These are phyloP conservation scores for Aleadryas rufinucha DNA, from an alignment of 2,113 vertebrate species.

Conservation along the genomic window DNA sequence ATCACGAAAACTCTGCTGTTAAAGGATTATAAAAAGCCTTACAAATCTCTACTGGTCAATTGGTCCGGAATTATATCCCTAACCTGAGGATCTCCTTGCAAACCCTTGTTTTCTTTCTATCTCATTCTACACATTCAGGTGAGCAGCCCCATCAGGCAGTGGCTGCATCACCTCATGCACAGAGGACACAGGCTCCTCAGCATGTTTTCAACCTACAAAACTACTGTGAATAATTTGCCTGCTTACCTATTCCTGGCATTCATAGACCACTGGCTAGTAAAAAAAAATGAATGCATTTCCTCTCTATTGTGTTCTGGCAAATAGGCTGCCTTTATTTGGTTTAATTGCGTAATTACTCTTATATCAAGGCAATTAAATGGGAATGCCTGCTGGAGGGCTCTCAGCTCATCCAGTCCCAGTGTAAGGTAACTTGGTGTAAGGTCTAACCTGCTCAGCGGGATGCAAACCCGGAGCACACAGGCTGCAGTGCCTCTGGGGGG, in stretches of 20 bases:
- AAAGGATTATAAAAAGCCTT: slow-evolving; percentile 60
- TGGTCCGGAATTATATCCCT: slow-evolving; percentile 48
- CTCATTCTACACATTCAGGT: neutral
- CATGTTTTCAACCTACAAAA: neutral
- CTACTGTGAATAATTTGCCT: neutral
- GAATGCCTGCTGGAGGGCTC: neutral
- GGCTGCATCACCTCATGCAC: neutral
- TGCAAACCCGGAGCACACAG: neutral
- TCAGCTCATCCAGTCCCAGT: neutral
- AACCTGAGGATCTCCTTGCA: slow-evolving; percentile 12
- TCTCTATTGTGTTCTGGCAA: neutral
- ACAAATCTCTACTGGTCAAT: slow-evolving; percentile 33
- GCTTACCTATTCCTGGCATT: neutral
- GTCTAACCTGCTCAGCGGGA: neutral
- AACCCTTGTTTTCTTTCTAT: neutral
- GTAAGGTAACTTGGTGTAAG: neutral
- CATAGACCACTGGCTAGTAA: neutral
- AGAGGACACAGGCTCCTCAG: neutral
- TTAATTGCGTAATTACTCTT: slow-evolving; percentile 31
- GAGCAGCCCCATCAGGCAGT: neutral
- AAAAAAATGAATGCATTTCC: neutral
- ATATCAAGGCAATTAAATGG: neutral
- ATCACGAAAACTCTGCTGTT: slow-evolving; percentile 61
- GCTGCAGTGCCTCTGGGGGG: neutral
- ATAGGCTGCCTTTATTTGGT: neutral